Base-by-base conservation (phyloP, 2,113 vertebrate species). In the Oenanthe oenanthe region DNA sequence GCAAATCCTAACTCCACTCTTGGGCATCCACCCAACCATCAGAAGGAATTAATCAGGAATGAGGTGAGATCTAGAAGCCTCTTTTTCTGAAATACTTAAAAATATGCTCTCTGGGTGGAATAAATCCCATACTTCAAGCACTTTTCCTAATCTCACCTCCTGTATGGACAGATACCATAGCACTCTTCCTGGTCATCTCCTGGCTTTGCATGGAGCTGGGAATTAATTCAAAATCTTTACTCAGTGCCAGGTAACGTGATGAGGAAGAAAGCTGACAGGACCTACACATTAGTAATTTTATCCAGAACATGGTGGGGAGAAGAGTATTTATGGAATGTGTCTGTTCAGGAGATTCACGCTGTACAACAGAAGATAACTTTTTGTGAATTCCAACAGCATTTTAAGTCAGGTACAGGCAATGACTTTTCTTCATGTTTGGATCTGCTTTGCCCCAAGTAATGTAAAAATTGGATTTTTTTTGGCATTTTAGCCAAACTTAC, bases 11-110 rank as follows among this genome's bases (percentile, higher is more conserved):
- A 74, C 38, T 66, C 29, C 47, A 76, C 7, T 31, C 36, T 12
- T 4, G 22, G 42, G 12, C 36, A 70, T 31, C 19, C 34, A 77
- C 12, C 7, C 1, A 4, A 24, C 10, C 0, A 0, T 60, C 87
- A 65, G 32, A 58, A 83, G 68, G 36, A 24, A 54, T 70, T 85
- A 34, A 43, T 38, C 56, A 50, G 70, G 34, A 50, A 65, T 6
- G 12, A 80, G 26, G 45, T 29, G 47, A 80, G 17, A 28, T 10
- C 18, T 21, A 65, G 50, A 34, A 50, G 43, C 10, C 36, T 76
- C 48, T 78, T 78, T 60, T 21, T 40, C 8, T 58, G 31, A 26
- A 47, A 18, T 38, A 32, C 8, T 80, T 84, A 17, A 54, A 91
- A 76, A 57, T 10, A 25, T 5, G 8, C 12, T 51, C 17, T 65